Evolutionary conservation across 2,113 vertebrate species (phyloP).

Genomic region (Rhinolophus ferrumequinum): DNA sequence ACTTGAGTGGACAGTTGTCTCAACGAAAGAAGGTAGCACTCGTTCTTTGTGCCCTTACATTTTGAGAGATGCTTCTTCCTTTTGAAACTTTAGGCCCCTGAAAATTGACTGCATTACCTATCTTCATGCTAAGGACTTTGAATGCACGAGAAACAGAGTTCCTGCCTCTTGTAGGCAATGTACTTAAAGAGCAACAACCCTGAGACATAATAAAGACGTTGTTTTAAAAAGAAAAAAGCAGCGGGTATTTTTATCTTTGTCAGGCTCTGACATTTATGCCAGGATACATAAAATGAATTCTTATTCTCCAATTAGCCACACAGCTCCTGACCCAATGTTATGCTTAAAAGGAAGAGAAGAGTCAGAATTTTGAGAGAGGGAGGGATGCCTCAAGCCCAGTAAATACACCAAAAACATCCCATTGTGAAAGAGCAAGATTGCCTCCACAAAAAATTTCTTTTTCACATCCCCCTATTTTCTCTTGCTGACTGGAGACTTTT

Average conservation of each 20-base stretch:
- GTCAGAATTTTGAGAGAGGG: constrained; percentile 13
- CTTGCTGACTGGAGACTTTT: constrained; percentile 56
- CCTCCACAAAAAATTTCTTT: not conserved
- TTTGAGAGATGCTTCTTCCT: not conserved
- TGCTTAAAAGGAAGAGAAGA: constrained; percentile 33
- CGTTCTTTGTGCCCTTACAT: not conserved
- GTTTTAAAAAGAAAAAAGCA: not conserved
- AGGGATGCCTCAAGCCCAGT: not conserved
- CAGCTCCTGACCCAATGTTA: constrained; percentile 49
- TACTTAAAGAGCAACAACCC: constrained; percentile 40
- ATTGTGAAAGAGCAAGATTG: not conserved
- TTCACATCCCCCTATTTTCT: constrained; percentile 46
- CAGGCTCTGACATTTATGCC: constrained; percentile 60
- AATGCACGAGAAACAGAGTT: constrained; percentile 11
- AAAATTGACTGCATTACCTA: not conserved
- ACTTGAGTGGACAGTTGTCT: not conserved
- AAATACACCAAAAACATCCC: constrained; percentile 39
- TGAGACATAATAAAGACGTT: constrained; percentile 45
- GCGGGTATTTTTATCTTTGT: constrained; percentile 67
- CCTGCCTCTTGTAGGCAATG: constrained; percentile 26
- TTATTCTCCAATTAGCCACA: constrained; percentile 48
- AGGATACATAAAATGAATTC: constrained; percentile 53
- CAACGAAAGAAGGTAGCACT: not conserved
- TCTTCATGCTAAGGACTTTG: not conserved
- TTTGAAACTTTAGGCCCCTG: not conserved